Conservation (phyloP, 1,140 invertebrate species). For the Saxidomus purpurata region DNA sequence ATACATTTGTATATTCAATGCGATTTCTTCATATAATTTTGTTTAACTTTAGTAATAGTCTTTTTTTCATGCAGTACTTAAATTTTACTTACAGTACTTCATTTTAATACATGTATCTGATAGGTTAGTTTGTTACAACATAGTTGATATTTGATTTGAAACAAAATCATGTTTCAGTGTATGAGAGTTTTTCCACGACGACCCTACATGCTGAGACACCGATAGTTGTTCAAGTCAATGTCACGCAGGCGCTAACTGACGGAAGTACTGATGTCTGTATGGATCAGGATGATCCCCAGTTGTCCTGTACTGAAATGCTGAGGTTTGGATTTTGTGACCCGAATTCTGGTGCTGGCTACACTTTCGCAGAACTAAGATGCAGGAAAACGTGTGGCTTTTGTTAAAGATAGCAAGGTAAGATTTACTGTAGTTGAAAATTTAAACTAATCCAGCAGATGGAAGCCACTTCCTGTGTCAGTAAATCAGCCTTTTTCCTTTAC, state of each 20-base stretch:
- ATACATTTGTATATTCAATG: too few species aligned
- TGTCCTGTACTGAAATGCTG: not conserved
- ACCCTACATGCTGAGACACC: not conserved
- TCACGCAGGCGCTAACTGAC: not conserved
- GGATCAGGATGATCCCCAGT: not conserved
- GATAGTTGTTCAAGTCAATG: not conserved
- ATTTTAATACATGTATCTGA: too few species aligned
- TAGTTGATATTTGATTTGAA: too few species aligned
- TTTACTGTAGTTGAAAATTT: too few species aligned
- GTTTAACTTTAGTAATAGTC: too few species aligned
- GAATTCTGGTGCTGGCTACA: conserved; percentile 2
- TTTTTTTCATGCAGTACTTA: too few species aligned
- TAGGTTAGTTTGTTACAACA: too few species aligned
- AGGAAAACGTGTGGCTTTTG: conserved; percentile 2
- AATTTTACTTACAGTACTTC: too few species aligned
- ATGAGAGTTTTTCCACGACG: not conserved
- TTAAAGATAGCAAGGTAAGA: not conserved
- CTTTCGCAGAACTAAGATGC: not conserved
- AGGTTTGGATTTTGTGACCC: conserved; percentile 12
- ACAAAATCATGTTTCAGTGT: not conserved
- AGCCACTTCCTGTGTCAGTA: too few species aligned
- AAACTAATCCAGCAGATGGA: too few species aligned
- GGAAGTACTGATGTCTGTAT: not conserved
- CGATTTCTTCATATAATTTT: too few species aligned
- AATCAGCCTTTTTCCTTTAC: too few species aligned